phyloP scores from a whole-genome alignment of 2,797 vertebrate genomes.

The Centropyge bicolor region DNA sequence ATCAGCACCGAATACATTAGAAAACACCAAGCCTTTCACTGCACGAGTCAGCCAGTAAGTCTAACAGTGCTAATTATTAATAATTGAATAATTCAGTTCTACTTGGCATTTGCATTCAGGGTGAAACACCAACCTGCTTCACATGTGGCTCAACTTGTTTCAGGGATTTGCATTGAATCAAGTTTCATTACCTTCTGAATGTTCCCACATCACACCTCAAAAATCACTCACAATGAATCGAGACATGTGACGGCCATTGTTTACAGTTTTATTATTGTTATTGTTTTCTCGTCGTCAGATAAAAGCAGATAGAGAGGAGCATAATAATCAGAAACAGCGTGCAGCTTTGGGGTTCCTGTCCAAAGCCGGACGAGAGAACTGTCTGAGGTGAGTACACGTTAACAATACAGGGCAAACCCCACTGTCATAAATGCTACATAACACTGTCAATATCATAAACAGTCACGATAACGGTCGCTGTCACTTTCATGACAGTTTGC shows the following conservation, averaged over 20 bases:
- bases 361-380: conserved; percentile 65
- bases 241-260: conserved; percentile 46
- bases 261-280: conserved; percentile 79
- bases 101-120: too few relatives aligned
- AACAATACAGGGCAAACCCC: conserved; percentile 61
- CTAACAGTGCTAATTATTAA: background rate
- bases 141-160: background rate
- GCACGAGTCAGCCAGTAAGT: background rate
- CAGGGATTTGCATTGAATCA: background rate
- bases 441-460: conserved; percentile 70
- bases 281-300: conserved; percentile 69
- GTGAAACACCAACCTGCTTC: background rate
- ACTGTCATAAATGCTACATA: conserved; percentile 75
- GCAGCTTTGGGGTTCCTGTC: conserved; percentile 73
- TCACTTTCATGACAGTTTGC: conserved; percentile 33
- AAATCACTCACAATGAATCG: conserved; percentile 10
- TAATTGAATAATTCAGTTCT: background rate
- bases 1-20: conserved; percentile 11
- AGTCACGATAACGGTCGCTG: conserved; percentile 61
- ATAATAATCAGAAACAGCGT: conserved; percentile 69
- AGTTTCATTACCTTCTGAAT: background rate
- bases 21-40: background rate
- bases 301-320: conserved; percentile 84
- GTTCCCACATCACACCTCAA: background rate
- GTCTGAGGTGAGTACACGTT: conserved; percentile 70